These are phyloP conservation scores for Neocrepidodera transversa DNA, from an alignment of 2,888 invertebrate genomes.

Conservation along the genomic window DNA sequence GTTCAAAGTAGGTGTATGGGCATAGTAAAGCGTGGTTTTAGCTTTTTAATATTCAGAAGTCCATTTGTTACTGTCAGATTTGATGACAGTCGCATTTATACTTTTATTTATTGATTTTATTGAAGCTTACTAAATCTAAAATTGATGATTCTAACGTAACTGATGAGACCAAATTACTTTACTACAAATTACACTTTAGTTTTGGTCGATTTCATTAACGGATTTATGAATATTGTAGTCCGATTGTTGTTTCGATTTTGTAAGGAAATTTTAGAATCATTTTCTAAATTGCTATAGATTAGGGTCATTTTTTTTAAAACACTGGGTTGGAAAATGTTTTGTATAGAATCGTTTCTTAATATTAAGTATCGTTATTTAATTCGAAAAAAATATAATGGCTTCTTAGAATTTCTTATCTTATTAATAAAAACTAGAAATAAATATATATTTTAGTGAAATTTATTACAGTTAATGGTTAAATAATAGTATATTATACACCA, in stretches of 20 bases:
- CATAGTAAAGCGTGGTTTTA: constrained; percentile 5
- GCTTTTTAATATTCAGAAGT: constrained; percentile 5
- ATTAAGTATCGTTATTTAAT: no score
- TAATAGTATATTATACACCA: no score
- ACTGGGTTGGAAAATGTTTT: no score
- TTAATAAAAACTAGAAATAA: no score
- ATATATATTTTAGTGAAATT: no score
- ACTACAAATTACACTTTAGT: neutral
- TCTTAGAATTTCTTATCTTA: no score
- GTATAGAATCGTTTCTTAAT: no score
- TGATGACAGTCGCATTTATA: neutral
- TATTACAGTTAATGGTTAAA: no score
- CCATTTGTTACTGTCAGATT: constrained; percentile 21
- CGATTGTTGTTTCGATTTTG: neutral
- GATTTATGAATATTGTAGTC: neutral
- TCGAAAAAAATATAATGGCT: no score
- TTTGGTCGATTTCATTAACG: neutral
- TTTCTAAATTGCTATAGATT: neutral
- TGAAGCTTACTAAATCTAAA: neutral
- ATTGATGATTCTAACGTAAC: neutral
- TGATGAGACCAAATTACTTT: neutral
- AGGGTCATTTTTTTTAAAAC: neutral
- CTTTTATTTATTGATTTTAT: neutral
- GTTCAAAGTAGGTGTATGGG: constrained; percentile 5
- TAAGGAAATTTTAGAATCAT: neutral